Evolutionary conservation across 2,888 invertebrate species (phyloP), one percentile per base, ranked within the genome.

Genomic region (Hyalella azteca): DNA sequence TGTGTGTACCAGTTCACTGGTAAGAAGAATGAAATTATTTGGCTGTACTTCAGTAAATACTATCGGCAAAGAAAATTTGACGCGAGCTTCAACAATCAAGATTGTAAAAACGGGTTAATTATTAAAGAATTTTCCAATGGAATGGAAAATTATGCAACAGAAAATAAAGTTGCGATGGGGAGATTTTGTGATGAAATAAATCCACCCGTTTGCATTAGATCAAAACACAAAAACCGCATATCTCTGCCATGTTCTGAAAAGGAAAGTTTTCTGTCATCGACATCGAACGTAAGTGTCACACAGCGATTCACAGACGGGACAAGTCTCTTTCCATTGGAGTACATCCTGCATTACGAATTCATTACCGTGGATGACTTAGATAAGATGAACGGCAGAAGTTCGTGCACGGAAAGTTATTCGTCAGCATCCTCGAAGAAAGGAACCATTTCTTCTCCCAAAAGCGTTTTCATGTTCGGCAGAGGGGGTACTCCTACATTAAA

Each of bases 21-120:
- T 29, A 79, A 81, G 22, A 73, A 91, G 9, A 92, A 92, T 86
- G 93, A 94, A 88, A 92, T 93, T 81, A 93, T 94, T 36, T 94
- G 94, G 94, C 91, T 94, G 85, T 93, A 93, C 39, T 94, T 94
- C 87, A 92, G 93, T 86, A 94, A 94, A 88, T 94, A 94, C 87
- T 93, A 94, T 88, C 92, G 93, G 1, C 92, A 81, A 7, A 50
- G 79, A 4, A 80, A 81, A 26, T 73, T 75, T 60, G 81, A 48
- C 19, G 45, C n/a, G 19, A 41, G 50, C 41, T 92, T 92, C 86
- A 92, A 92, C 86, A 90, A 91, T 79, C 91, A 91, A 66, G 93
- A 93, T 85, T 93, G 93, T 87, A 92, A 93, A 79, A 93, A 93
- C 7, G 91, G 92, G 85, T 90, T 94, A 40, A 91, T 93, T 76